Conservation (phyloP, 2,113 vertebrate species). For the Mixornis gularis region DNA sequence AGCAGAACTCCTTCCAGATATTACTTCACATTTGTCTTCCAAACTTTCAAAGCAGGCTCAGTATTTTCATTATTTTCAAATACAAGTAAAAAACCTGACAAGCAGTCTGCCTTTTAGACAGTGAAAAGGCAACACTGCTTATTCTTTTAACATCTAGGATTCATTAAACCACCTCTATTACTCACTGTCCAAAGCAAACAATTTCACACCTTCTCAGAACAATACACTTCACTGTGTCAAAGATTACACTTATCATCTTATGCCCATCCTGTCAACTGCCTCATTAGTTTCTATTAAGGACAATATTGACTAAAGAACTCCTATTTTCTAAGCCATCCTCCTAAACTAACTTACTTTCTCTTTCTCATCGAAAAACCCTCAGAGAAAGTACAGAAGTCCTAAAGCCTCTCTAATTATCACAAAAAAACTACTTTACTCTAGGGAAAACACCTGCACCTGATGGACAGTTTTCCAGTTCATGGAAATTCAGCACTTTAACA, state of each 20-base stretch:
- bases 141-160: neutral
- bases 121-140: neutral
- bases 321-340: constrained; percentile 22
- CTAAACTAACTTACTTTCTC: neutral
- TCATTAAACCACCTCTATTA: neutral
- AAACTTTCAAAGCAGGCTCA: neutral
- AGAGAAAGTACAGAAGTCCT: neutral
- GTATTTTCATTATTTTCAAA: neutral
- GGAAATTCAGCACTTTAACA: neutral
- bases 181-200: neutral
- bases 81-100: neutral
- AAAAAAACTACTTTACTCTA: neutral
- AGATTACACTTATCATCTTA: neutral
- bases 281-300: constrained; percentile 32
- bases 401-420: neutral
- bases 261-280: neutral
- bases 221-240: neutral
- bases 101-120: neutral
- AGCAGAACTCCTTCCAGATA: neutral
- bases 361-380: neutral
- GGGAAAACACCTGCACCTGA: neutral
- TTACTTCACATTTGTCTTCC: neutral
- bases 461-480: neutral
- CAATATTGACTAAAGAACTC: constrained; percentile 37
- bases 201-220: neutral